phyloP scores from a whole-genome alignment of 1,140 invertebrate genomes.

The Sarcophaga bullata region DNA sequence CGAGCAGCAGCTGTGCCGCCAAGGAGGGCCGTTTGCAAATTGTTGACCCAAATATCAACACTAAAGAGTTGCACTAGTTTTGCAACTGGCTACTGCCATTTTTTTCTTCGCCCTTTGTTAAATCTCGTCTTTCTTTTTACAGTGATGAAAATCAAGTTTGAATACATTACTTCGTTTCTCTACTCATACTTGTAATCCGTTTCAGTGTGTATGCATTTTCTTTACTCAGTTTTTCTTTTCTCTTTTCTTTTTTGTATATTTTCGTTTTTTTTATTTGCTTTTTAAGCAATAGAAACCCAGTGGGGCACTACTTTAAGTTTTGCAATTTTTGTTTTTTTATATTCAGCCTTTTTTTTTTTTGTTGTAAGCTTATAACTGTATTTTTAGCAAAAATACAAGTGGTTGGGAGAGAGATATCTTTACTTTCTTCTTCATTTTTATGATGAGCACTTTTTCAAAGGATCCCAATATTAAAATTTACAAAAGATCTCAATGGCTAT shows the following conservation, averaged over 20 bases:
- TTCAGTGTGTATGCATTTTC: neutral
- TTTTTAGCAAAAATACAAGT: no score
- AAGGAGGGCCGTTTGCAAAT: neutral
- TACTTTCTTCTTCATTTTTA: neutral
- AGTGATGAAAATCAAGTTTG: constrained; percentile 7
- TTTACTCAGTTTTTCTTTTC: neutral
- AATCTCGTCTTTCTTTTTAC: neutral
- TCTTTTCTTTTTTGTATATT: neutral
- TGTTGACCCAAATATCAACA: constrained; percentile 35
- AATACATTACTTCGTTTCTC: neutral
- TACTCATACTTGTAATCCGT: neutral
- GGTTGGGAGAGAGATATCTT: no score
- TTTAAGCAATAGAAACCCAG: neutral
- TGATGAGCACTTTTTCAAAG: constrained; percentile 8
- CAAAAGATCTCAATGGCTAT: constrained; percentile 31
- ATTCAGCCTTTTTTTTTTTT: neutral
- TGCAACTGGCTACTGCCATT: neutral
- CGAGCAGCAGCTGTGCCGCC: neutral
- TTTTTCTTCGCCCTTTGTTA: neutral
- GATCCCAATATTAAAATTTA: constrained; percentile 27
- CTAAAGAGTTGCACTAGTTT: constrained; percentile 25
- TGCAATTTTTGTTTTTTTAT: neutral
- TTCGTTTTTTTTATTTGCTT: neutral
- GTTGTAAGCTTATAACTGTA: neutral
- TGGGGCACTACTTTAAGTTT: constrained; percentile 18